These are phyloP conservation scores for Oscheius sp. DNA, from an alignment of 2,888 invertebrate genomes.

Conservation along the genomic window DNA sequence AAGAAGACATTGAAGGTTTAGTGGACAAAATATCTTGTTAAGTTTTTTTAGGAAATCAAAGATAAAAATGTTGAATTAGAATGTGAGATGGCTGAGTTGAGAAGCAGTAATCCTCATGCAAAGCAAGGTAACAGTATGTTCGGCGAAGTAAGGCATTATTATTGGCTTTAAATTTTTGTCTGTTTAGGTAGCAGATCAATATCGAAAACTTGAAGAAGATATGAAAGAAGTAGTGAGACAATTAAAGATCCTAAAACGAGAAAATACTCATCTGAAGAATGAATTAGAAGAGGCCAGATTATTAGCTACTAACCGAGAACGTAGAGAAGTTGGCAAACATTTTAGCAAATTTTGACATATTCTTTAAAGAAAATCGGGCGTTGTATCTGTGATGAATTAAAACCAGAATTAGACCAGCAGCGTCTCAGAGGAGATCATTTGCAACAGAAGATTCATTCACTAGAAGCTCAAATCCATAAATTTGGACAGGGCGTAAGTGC, in stretches of 20 bases:
- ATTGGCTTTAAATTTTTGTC: background rate
- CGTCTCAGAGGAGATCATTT: slow-evolving; percentile 3
- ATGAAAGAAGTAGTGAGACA: background rate
- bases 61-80: background rate
- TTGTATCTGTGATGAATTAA: slow-evolving; percentile 18
- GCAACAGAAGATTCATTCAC: slow-evolving; percentile 3
- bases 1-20: slow-evolving; percentile 1
- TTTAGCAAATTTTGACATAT: background rate
- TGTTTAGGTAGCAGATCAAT: slow-evolving; percentile 10
- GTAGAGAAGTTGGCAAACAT: background rate
- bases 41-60: slow-evolving; percentile 4
- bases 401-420: slow-evolving; percentile 7
- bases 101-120: background rate
- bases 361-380: background rate
- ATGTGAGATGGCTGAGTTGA: slow-evolving; percentile 2
- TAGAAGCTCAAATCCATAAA: background rate
- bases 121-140: slow-evolving; percentile 20
- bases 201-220: slow-evolving; percentile 9
- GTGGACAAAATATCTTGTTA: background rate
- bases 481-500: background rate
- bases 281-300: slow-evolving; percentile 12
- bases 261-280: slow-evolving; percentile 16
- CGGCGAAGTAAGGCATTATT: background rate
- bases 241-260: background rate
- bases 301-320: slow-evolving; percentile 3